Evolutionary conservation across 2,888 invertebrate genomes (phyloP), one percentile per base, ranked within the genome.

Genomic region (Amiota minor): DNA sequence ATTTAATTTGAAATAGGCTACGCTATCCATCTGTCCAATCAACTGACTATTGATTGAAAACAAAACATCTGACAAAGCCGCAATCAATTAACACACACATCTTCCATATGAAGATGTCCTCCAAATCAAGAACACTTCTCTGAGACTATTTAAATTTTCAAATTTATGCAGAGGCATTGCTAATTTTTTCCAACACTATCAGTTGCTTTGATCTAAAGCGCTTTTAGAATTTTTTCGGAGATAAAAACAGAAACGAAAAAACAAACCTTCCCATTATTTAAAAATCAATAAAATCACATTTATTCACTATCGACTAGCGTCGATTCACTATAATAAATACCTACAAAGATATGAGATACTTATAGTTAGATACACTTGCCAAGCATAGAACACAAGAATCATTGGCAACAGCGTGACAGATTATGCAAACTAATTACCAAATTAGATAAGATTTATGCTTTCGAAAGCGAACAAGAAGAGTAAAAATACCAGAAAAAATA

Each of bases 391-490:
- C 50, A 70, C 67, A 78, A 74, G 79, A 75, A 11, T 35, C 16
- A 59, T 62, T 62, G 12, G 53, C 53, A 53, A 53, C 47, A 20
- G 67, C 81, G 82, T 83, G 80, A 83, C 81, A 82, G 84, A 83
- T 84, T 83, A 83, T 83, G 84, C 84, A 82, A 83, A 82, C 83
- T 84, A 84, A 83, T 84, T 83, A 84, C 80, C 81, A 83, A 83
- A 82, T 83, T 84, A 82, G 81, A 84, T 77, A 79, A 81, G 81
- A 83, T 83, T 84, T 82, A 83, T 83, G 81, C 81, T 76, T 72
- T 35, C 35, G 35, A 35, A 35, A 68, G 50, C 16, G 18, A 67
- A 67, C 18, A 20, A 61, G 1, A 70, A 47, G 61, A 45, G 9
- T 56, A 16, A 45, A 70, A 35, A 46, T 23, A 20, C 68, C 16